Evolutionary conservation across 2,113 vertebrate genomes (phyloP), one percentile per base, ranked within the genome.

Genomic region (Platichthys flesus): DNA sequence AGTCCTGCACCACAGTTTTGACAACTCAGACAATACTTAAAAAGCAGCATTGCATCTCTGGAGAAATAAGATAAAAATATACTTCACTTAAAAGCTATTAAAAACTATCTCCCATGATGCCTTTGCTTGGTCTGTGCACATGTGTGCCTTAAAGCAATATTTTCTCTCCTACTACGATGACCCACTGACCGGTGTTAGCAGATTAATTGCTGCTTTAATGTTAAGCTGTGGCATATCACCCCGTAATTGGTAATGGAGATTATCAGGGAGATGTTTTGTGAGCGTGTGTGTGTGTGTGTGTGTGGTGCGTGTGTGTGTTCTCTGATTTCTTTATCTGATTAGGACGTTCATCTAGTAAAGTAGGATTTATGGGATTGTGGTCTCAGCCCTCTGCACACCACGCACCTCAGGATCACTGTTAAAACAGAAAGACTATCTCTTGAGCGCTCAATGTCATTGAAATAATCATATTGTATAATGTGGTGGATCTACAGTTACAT

Each of bases 201-300:
- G 90, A 92, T 91, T 86, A 93, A 93, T 93, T 83, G 83, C 88
- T 90, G 85, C 78, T 82, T 93, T 83, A 71, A 73, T 88, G 85
- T 88, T 88, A 88, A 89, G 71, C 83, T 71, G 84, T 88, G 78
- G 85, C 67, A 47, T 88, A 89, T 89, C 78, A 74, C 71, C 58
- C 79, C 40, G 74, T 93, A 91, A 93, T 93, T 91, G 88, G 78
- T 88, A 81, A 87, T 90, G 86, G 85, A 87, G 91, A 92, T 93
- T 91, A 93, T 91, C 90, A 82, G 85, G 67, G 81, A 88, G 88
- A 91, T 89, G 59, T 51, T 71, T 71, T 18, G 42, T 31, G 67
- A 9, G 35, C 71, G 64, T 64, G n/a, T 23, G 51, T 66, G 23
- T 58, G 54, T 58, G 54, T 49, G 76, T 74, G 72, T 66, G 67